Evolutionary conservation across 1,140 invertebrate genomes (phyloP).

Genomic region (Drosophila burlai): DNA sequence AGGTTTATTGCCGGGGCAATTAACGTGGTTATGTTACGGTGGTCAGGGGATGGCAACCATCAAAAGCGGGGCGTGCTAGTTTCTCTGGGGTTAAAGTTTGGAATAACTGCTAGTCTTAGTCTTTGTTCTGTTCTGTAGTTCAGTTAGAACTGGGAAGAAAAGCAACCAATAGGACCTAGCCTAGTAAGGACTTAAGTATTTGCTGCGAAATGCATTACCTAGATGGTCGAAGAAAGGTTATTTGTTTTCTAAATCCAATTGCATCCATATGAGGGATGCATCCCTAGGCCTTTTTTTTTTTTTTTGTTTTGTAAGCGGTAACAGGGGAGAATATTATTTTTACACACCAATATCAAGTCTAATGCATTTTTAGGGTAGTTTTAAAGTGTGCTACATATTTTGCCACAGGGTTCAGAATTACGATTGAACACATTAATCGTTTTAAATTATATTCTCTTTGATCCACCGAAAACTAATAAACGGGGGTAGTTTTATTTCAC

Average conservation of each 20-base stretch:
- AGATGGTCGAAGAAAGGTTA: not conserved
- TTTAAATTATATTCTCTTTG: not conserved
- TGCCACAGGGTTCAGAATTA: not conserved
- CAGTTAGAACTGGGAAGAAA: not conserved
- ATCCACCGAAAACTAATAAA: not conserved
- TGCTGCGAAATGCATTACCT: not conserved
- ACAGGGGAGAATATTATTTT: not conserved
- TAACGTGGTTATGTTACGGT: slow-evolving; percentile 6
- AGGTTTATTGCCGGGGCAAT: slow-evolving; percentile 54
- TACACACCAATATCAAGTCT: no score
- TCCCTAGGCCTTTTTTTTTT: not conserved
- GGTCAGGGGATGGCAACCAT: slow-evolving; percentile 8
- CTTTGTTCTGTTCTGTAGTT: slow-evolving; percentile 1
- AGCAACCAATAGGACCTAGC: not conserved
- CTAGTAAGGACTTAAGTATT: not conserved
- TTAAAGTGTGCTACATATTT: not conserved
- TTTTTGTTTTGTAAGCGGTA: no score
- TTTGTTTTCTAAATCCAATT: not conserved
- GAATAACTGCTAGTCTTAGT: not conserved
- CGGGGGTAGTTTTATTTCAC: not conserved
- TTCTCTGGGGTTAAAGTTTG: slow-evolving; percentile 1
- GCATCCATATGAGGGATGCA: not conserved
- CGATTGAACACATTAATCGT: not conserved
- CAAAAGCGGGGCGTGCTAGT: not conserved
- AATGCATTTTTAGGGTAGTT: not conserved